Base-by-base conservation (phyloP, 1,140 invertebrate genomes). In the Battus philenor region DNA sequence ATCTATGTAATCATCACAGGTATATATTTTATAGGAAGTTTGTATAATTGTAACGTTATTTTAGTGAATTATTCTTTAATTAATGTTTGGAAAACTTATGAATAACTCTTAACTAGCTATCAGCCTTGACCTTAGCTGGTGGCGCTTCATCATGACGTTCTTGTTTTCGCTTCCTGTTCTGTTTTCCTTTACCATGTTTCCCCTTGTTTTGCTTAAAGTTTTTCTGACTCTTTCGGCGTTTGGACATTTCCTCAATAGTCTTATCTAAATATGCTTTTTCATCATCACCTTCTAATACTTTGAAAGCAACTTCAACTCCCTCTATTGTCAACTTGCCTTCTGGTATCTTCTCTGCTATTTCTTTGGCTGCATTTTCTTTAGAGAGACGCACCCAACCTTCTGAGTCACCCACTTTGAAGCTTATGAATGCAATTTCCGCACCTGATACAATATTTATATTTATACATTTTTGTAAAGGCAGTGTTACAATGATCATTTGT, bases 371-470 rank as follows among this genome's bases (percentile, higher is more conserved):
- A 66, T 93, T 89, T 63, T 93, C 92, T 54, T 91, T 90, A 5
- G 88, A 75, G 10, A 95, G 81, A 30, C 94, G 87, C 6, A 95
- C 84, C 69, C 90, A 92, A 5, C 93, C 94, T 60, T 92, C 88
- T 0, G 87, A 79, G 50, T 95, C 89, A 4, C 93, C 94, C 44
- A 88, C 89, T 49, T 89, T 90, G 65, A 90, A 95, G 59, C 95
- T 93, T 47, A 95, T 87, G 74, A 89, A 96, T 1, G 91, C 91
- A 11, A 95, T 88, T 47, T 90, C 88, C 2, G 83, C 87, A 34
- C 89, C 90, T 73, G 17, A 43, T 44, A 27, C n/a, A n/a, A n/a
- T n/a, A n/a, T n/a, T n/a, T n/a, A n/a, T n/a, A n/a, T n/a, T n/a
- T n/a, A n/a, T n/a, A n/a, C n/a, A n/a, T n/a, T n/a, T n/a, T n/a